Evolutionary conservation across 2,888 invertebrate genomes (phyloP).

Genomic region (Julus scandinavius): DNA sequence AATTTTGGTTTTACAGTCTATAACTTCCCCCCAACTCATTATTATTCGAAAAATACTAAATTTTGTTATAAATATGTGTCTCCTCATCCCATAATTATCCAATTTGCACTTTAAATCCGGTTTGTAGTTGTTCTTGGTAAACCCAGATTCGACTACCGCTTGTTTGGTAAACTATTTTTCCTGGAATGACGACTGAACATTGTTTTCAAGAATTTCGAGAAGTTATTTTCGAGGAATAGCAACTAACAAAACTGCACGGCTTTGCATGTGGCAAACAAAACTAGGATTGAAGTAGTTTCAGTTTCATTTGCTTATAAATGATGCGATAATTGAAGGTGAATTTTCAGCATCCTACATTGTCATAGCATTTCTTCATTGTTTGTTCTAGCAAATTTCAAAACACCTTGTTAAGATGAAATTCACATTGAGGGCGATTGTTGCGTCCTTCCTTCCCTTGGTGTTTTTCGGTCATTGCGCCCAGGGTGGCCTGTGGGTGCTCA

Average conservation of each 20-base stretch:
- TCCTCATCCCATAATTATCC: neutral
- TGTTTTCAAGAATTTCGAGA: neutral
- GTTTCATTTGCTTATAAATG: too few relatives aligned
- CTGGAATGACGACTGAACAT: neutral
- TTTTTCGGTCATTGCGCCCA: neutral
- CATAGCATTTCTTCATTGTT: too few relatives aligned
- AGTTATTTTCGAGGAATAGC: neutral
- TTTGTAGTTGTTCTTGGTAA: neutral
- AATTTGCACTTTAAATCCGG: neutral
- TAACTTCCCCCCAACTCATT: too few relatives aligned
- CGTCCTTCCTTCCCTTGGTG: neutral
- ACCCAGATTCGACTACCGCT: neutral
- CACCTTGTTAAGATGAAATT: neutral
- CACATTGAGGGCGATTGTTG: neutral
- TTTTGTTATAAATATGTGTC: neutral
- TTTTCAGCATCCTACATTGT: too few relatives aligned
- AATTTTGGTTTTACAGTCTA: too few relatives aligned
- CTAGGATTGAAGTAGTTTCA: neutral
- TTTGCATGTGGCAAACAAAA: neutral
- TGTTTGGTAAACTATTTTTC: neutral
- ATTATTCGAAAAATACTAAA: neutral
- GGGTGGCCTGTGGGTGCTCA: constrained; percentile 48
- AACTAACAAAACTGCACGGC: neutral
- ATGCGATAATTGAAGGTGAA: too few relatives aligned
- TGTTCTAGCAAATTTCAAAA: too few relatives aligned